phyloP scores from a whole-genome alignment of 2,888 invertebrate species.

The Formica aserva region DNA sequence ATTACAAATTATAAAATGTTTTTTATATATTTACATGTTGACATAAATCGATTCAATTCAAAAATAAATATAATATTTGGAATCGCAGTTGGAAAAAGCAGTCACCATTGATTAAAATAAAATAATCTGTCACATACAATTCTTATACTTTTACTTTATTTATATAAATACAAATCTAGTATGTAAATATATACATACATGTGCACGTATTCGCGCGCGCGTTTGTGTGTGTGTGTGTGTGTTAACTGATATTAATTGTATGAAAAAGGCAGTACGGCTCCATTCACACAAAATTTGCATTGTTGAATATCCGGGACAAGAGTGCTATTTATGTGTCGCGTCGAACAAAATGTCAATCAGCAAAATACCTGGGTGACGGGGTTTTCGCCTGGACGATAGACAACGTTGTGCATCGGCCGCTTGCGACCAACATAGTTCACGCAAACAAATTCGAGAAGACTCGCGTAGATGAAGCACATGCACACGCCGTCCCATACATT shows the following conservation, averaged over 20 bases:
- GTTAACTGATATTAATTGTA: conserved; percentile 24
- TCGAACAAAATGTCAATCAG: conserved; percentile 47
- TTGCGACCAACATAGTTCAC: conserved; percentile 98
- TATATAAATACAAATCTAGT: neutral
- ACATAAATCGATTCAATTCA: neutral
- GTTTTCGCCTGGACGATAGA: conserved; percentile 95
- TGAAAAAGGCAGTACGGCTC: conserved; percentile 22
- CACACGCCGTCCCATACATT: conserved; percentile 99
- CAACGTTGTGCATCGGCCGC: conserved; percentile 95
- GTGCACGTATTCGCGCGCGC: no score
- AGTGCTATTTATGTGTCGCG: neutral
- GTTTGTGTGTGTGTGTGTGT: neutral
- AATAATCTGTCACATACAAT: neutral
- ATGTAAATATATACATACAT: neutral
- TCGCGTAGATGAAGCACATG: conserved; percentile 98
- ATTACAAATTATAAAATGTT: no score
- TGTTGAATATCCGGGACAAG: neutral
- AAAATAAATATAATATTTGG: neutral
- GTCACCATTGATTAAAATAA: neutral
- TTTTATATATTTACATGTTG: neutral
- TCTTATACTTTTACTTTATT: neutral
- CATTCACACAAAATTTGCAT: conserved; percentile 28
- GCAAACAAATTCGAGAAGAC: conserved; percentile 96
- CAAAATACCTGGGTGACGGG: conserved; percentile 94
- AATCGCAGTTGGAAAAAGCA: conserved; percentile 14